A percentile compares a stretch with the other conserved stretches of the same genome.
These are phyloP conservation scores for Leptosomus discolor DNA, from an alignment of 2,113 vertebrate species.

Conservation along the genomic window DNA sequence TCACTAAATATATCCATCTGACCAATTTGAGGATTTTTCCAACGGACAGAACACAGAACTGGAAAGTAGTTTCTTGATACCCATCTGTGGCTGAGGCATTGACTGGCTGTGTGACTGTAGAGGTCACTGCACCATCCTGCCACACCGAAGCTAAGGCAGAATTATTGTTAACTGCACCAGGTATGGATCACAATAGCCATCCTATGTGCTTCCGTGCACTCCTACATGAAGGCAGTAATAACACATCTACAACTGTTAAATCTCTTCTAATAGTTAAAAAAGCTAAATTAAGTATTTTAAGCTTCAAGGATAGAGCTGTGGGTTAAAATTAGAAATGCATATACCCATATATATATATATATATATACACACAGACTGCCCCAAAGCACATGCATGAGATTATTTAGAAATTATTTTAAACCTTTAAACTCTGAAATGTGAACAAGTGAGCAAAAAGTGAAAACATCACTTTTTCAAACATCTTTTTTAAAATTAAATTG, in stretches of 20 bases:
- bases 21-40: neutral
- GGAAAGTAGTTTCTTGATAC: neutral
- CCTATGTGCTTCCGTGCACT: neutral
- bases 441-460: neutral
- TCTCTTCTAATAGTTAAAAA: neutral
- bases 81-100: neutral
- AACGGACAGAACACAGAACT: neutral
- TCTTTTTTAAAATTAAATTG: neutral
- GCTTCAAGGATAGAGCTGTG: neutral
- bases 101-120: neutral
- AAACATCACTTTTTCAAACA: neutral
- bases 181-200: neutral
- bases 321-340: neutral
- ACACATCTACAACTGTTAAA: neutral
- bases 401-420: neutral
- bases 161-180: neutral
- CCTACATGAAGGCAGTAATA: neutral
- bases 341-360: neutral
- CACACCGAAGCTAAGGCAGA: neutral
- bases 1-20: neutral
- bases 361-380: neutral
- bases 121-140: neutral
- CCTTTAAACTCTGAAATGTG: neutral
- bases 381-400: neutral
- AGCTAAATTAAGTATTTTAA: neutral